Percentiles rank a stretch among this genome's conserved stretches.
Evolutionary conservation across 2,888 invertebrate species (phyloP).

Genomic region (Capitulum mitella): DNA sequence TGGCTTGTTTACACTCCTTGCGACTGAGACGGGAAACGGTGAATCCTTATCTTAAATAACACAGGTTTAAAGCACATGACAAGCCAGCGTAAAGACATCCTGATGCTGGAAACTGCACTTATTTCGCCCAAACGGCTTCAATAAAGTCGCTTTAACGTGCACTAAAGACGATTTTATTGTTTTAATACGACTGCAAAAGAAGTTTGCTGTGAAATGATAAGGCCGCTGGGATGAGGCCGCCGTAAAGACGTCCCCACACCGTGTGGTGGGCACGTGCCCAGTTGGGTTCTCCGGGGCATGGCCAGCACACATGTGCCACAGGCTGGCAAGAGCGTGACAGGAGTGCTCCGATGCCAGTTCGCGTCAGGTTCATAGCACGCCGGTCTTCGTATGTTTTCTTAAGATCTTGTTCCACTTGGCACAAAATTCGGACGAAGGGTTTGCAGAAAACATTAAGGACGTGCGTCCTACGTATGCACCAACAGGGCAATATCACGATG

Average conservation of each 20-base stretch:
- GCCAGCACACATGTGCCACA: neutral
- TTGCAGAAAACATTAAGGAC: too few species aligned
- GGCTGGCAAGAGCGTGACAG: neutral
- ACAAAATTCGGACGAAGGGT: too few species aligned
- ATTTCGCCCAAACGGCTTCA: slow-evolving; percentile 8
- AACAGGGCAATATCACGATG: too few species aligned
- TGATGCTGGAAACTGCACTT: slow-evolving; percentile 7
- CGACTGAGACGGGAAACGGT: neutral
- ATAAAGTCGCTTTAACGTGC: neutral
- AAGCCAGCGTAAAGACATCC: slow-evolving; percentile 14
- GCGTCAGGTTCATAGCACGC: too few species aligned
- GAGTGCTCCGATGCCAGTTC: too few species aligned
- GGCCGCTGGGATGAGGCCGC: neutral
- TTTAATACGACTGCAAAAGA: slow-evolving; percentile 10
- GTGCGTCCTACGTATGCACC: too few species aligned
- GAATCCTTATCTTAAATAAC: slow-evolving; percentile 21
- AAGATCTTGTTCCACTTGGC: too few species aligned
- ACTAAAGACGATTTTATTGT: slow-evolving; percentile 11
- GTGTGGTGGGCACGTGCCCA: neutral
- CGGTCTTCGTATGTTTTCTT: too few species aligned
- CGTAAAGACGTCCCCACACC: neutral
- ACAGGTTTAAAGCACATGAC: slow-evolving; percentile 13
- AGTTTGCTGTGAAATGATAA: slow-evolving; percentile 24
- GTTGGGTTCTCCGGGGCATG: neutral
- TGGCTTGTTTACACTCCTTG: neutral